Base-by-base conservation (phyloP, 1,140 invertebrate species). In the Mycetomoellerius zeteki region DNA sequence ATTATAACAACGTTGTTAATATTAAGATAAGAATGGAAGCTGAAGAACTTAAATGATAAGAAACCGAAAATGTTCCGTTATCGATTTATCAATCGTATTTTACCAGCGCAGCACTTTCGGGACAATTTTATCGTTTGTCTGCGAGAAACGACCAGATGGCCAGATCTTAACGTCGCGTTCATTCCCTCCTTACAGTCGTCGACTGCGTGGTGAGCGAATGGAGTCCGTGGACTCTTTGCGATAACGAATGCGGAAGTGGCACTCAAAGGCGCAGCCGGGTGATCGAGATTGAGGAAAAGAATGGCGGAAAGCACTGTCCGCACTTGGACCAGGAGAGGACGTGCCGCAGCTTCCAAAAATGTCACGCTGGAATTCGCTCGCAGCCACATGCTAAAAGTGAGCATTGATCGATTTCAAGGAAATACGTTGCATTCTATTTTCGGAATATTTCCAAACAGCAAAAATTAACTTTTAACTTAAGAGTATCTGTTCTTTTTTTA, bases 131-230 rank as follows among this genome's bases (percentile, higher is more conserved):
- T 78, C 73, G 30, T 64, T 50, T 12, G 27, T 56, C 27, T 64
- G 50, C 71, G 30, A 78, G 50, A 78, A 85, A 76, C 71, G 58
- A 78, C 21, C 54, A 50, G 54, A 84, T 60, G 54, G 24, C 24
- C 64, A 71, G 37, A 84, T 84, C 69, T 73, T 75, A 84, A 75
- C 30, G 54, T 33, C 69, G 24, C 21, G 12, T n/a, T 84, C 37
- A 75, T 75, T 62, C 62, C 14, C 60, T 50, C 6, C 58, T 54
- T 84, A 27, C 92, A 98, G 98, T 98, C 75, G 95, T 97, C 71
- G 98, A 98, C 93, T 98, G 98, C 94, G 96, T 96, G 89, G 97
- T 98, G 52, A 97, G 97, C 37, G 96, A 96, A 19, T 98, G 98
- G 97, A 97, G 96, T 6, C 94, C 96, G 2, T 98, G 98, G 98